A percentile compares a stretch with the other conserved stretches of the same genome.
Conservation (phyloP, 1,140 invertebrate species). For the Frieseomelitta varia region DNA sequence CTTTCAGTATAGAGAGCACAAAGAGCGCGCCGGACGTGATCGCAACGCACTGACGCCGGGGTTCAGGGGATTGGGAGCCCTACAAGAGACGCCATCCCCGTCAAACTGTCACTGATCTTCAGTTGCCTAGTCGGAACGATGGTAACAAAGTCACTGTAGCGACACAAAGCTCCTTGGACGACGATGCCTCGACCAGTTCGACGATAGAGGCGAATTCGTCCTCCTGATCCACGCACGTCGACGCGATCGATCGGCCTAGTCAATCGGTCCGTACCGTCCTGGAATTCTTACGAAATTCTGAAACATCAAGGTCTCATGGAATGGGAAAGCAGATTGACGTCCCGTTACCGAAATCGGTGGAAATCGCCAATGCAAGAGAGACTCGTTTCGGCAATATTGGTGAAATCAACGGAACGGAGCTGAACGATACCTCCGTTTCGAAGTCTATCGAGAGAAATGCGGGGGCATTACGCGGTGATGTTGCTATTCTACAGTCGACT, state of each 20-base stretch:
- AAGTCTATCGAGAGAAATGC: slow-evolving; percentile 25
- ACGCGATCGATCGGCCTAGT: slow-evolving; percentile 42
- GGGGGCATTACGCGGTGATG: neutral
- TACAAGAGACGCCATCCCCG: slow-evolving; percentile 84
- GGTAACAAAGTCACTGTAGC: slow-evolving; percentile 70
- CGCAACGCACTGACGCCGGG: slow-evolving; percentile 89
- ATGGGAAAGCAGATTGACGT: neutral
- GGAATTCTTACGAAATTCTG: neutral
- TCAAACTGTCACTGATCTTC: slow-evolving; percentile 60
- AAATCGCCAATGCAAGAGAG: neutral
- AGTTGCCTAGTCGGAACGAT: slow-evolving; percentile 1
- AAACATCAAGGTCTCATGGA: neutral
- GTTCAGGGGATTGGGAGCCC: slow-evolving; percentile 83
- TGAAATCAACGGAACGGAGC: neutral
- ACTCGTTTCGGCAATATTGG: neutral
- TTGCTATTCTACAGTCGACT: neutral
- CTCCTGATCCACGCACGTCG: slow-evolving; percentile 74
- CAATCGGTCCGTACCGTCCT: slow-evolving; percentile 2
- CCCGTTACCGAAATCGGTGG: neutral
- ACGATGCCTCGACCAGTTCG: slow-evolving; percentile 71
- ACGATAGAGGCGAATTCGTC: slow-evolving; percentile 68
- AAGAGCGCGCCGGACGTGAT: slow-evolving; percentile 94
- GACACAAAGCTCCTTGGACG: slow-evolving; percentile 77
- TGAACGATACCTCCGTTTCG: neutral
- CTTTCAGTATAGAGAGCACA: slow-evolving; percentile 89